phyloP scores from a whole-genome alignment of 2,113 vertebrate genomes.

The Anhinga rufa region DNA sequence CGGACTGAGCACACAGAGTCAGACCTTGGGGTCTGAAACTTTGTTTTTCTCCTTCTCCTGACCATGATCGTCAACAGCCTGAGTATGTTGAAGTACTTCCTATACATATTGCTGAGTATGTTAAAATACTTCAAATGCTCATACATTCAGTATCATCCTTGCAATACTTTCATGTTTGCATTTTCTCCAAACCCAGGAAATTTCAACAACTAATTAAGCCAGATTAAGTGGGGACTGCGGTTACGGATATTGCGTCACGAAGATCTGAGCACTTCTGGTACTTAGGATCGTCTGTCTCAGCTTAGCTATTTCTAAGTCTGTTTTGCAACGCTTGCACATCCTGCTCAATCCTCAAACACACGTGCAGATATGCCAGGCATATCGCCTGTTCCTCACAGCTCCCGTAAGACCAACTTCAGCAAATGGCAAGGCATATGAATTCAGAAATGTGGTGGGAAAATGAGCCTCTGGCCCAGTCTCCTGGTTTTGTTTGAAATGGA shows the following conservation, averaged over 20 bases:
- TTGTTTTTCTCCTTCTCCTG: not conserved
- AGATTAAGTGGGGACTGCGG: not conserved
- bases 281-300: not conserved
- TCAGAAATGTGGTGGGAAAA: not conserved
- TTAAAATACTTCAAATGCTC: not conserved
- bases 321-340: not conserved
- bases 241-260: not conserved
- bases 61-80: not conserved
- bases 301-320: not conserved
- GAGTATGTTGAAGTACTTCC: not conserved
- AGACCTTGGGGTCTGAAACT: not conserved
- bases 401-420: not conserved
- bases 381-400: not conserved
- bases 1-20: not conserved
- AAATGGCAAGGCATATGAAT: not conserved
- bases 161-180: not conserved
- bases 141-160: not conserved
- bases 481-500: not conserved
- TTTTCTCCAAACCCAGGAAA: not conserved
- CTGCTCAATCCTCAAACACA: not conserved
- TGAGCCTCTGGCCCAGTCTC: not conserved
- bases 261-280: not conserved
- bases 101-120: not conserved
- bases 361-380: not conserved
- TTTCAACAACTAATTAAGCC: not conserved